Base-by-base conservation (phyloP, 1,140 invertebrate genomes). In the Thaumetopoea pityocampa region DNA sequence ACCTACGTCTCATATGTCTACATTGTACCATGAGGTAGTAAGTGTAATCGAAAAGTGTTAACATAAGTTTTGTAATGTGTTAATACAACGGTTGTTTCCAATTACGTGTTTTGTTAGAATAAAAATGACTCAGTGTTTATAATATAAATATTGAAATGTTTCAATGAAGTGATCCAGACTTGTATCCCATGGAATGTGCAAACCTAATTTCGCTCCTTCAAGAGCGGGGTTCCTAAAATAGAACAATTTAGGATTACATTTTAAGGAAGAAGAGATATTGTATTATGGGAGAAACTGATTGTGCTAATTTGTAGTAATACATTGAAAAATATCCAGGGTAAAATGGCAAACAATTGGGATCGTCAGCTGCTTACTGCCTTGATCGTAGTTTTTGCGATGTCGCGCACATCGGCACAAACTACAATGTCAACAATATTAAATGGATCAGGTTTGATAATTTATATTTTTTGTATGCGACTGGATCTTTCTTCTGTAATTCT, bases 91-190 rank as follows among this genome's bases (percentile, higher is more conserved):
- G 29, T 41, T 43, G 42, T 27, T 8, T 24, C 15, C 17, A 20
- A 8, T 30, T 36, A 29, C n/a, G 76, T 77, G 70, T 64, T 68
- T 33, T 56, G 41, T 34, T 61, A 67, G 60, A 64, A 65, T 61
- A 64, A 54, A 67, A 68, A 64, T 71, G 64, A 69, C 69, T 66
- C 56, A 50, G 51, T 49, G n/a, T n/a, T n/a, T n/a, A n/a, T n/a
- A n/a, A n/a, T n/a, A n/a, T n/a, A n/a, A n/a, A n/a, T n/a, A n/a
- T n/a, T n/a, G n/a, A n/a, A n/a, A n/a, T n/a, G n/a, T n/a, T n/a
- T n/a, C n/a, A n/a, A n/a, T 57, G 51, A 52, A 67, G 70, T 71
- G 67, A 61, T 68, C 54, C 34, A 53, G 36, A 56, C 46, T 29
- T 26, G 27, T 38, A 44, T 35, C 34, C 26, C 32, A 35, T 64